phyloP scores from a whole-genome alignment of 2,797 vertebrate species.

The Alosa sapidissima region DNA sequence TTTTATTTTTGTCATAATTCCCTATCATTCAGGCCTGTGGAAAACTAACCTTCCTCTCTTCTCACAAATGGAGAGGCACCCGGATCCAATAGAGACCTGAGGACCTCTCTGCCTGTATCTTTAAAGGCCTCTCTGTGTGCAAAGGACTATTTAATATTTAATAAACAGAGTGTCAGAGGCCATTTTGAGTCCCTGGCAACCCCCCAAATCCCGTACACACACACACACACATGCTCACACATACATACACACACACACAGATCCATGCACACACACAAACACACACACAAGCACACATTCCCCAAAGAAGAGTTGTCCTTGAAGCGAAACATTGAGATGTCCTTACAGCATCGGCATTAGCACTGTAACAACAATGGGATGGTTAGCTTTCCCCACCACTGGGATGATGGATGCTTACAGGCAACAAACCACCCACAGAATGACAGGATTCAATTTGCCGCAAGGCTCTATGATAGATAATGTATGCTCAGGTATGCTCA shows the following conservation, averaged over 20 bases:
- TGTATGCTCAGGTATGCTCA: constrained; percentile 2
- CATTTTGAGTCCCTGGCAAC: neutral
- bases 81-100: neutral
- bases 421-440: constrained; percentile 7
- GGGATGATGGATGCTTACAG: constrained; percentile 21
- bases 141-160: neutral
- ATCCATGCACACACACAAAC: constrained; percentile 25
- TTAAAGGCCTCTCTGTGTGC: neutral
- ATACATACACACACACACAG: too few species aligned
- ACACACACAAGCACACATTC: neutral
- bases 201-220: neutral
- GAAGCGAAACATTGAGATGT: neutral
- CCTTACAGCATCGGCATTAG: neutral
- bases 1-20: neutral
- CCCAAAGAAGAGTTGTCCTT: neutral
- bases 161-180: neutral
- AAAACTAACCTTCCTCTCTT: neutral
- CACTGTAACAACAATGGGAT: constrained; percentile 10
- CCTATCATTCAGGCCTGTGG: neutral
- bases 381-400: neutral
- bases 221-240: neutral
- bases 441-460: constrained; percentile 16
- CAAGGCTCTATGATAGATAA: constrained; percentile 16
- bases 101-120: neutral
- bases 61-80: neutral